Base-by-base conservation (phyloP, 2,888 invertebrate species). In the Tipula unca region DNA sequence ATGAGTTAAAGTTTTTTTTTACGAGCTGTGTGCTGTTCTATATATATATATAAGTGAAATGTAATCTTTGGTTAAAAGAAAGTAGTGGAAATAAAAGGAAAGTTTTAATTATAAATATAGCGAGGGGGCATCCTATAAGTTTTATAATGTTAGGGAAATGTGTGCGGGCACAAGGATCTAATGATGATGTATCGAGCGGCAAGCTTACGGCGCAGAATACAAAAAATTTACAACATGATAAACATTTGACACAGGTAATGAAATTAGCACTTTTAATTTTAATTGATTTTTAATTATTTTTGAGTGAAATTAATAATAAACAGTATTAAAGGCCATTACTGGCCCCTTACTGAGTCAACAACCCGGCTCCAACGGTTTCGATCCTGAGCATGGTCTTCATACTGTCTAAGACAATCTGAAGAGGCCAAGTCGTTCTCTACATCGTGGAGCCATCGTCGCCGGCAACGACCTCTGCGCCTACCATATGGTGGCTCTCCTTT, bases 141-240 rank as follows among this genome's bases (percentile, higher is more conserved):
- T 82, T 6, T 29, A 89, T 87, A 85, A 91, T 91, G 91, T 87
- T 91, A 88, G 91, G 89, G 14, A 89, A 90, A 85, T 91, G 91
- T 86, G 91, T 91, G 82, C 90, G 90, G 86, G 93, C 94, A 89
- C 95, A 95, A 91, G 95, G 95, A 88, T 95, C 96, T 88, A 94
- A 93, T 87, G 96, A 96, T 91, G 95, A 96, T 91, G 94, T 96
- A 87, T 89, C 90, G 85, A 54, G 48, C 17, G 48, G 48, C 4
- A 54, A 54, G 5, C 48, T 54, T 17, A 54, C 48, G 6, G 17
- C n/a, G 8, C 48, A 54, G 48, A 54, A 17, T 1, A 8, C 48
- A n/a, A 54, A 54, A 17, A 54, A 54, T 54, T 54, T 54, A 17
- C 48, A 54, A 54, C 48, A 54, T 54, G 48, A 54, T 54, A 54